A percentile compares a stretch with the other conserved stretches of the same genome.
These are phyloP conservation scores for Hydriomena furcata DNA, from an alignment of 2,888 invertebrate species.

Conservation along the genomic window DNA sequence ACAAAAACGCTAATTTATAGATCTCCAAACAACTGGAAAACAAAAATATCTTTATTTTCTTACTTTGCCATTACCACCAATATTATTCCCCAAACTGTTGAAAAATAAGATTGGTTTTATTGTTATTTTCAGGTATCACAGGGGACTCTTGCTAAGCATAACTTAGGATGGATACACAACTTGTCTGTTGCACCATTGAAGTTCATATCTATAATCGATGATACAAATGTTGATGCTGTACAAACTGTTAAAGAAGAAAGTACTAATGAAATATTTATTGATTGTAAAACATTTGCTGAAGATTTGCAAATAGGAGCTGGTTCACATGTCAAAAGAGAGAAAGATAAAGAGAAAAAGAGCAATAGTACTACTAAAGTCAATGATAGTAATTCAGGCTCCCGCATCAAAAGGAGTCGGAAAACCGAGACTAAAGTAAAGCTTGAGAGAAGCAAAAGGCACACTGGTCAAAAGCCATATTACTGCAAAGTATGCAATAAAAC, in stretches of 20 bases:
- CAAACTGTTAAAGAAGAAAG: slow-evolving; percentile 5
- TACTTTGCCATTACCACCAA: too few species aligned
- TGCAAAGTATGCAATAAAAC: slow-evolving; percentile 17
- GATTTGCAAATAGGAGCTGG: not conserved
- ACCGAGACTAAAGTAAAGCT: slow-evolving; percentile 2
- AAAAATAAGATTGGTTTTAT: too few species aligned
- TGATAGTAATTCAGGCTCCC: not conserved
- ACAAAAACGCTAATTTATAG: too few species aligned
- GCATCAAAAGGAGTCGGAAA: not conserved
- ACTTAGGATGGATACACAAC: slow-evolving; percentile 18
- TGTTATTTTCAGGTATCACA: slow-evolving; percentile 14
- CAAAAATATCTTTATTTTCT: too few species aligned
- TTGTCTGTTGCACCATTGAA: slow-evolving; percentile 2
- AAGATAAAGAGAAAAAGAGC: not conserved
- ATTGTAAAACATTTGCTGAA: slow-evolving; percentile 10
- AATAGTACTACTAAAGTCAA: not conserved
- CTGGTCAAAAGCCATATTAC: not conserved
- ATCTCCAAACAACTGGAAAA: too few species aligned
- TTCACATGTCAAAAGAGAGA: slow-evolving; percentile 2
- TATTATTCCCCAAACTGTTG: too few species aligned
- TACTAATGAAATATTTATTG: slow-evolving; percentile 2
- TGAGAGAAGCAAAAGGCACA: not conserved
- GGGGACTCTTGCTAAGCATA: slow-evolving; percentile 8
- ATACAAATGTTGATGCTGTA: not conserved
- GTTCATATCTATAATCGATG: slow-evolving; percentile 7